Percentiles rank a stretch among this genome's conserved stretches.
Conservation (phyloP, 1,140 invertebrate genomes). For the Caenorhabditis latens region DNA sequence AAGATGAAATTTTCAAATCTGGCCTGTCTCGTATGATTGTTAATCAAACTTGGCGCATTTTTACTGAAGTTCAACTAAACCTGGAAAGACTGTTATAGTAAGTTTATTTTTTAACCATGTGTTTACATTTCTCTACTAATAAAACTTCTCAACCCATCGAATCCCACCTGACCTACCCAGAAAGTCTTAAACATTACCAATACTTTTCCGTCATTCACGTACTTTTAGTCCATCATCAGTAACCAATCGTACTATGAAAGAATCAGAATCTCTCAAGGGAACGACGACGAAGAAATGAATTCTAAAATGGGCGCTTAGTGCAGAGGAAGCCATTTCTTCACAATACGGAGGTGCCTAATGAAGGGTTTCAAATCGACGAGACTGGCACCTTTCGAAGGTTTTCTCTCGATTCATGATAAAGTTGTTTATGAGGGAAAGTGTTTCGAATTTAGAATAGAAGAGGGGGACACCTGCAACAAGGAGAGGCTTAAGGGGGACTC, state of each 20-base stretch:
- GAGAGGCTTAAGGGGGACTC: background rate
- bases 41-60: too few relatives aligned
- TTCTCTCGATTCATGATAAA: background rate
- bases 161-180: too few relatives aligned
- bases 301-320: constrained; percentile 25
- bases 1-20: too few relatives aligned
- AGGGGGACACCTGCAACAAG: background rate
- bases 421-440: constrained; percentile 17
- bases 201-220: background rate
- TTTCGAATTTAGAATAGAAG: background rate
- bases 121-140: too few relatives aligned
- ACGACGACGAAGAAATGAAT: background rate
- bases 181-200: too few relatives aligned
- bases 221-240: background rate
- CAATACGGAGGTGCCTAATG: constrained; percentile 45
- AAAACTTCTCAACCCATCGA: too few relatives aligned
- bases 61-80: too few relatives aligned
- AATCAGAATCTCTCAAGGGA: constrained; percentile 2
- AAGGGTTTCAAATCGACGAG: constrained; percentile 22
- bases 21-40: too few relatives aligned
- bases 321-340: background rate
- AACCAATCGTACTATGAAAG: background rate
- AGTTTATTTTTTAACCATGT: too few relatives aligned
- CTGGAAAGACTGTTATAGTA: too few relatives aligned
- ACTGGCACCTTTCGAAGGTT: constrained; percentile 12